phyloP scores from a whole-genome alignment of 2,888 invertebrate genomes.

The Deroplatys truncata region DNA sequence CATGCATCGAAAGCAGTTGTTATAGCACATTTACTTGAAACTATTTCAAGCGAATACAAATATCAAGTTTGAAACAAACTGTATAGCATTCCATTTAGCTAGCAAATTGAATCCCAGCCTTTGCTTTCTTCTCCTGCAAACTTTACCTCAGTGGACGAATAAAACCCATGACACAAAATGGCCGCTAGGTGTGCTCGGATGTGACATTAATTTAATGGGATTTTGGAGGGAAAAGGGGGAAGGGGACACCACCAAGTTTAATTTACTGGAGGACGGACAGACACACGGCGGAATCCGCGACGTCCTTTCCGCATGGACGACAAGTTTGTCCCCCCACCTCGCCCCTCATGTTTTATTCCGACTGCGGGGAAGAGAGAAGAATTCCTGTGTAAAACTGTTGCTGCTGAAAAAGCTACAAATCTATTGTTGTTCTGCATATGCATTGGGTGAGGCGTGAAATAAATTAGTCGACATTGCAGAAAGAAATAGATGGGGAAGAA shows the following conservation, averaged over 20 bases:
- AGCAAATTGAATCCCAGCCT: background rate
- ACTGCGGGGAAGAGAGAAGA: background rate
- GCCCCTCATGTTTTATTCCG: background rate
- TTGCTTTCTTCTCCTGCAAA: background rate
- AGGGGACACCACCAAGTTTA: background rate
- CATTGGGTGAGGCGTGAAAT: background rate
- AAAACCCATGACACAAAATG: conserved; percentile 10
- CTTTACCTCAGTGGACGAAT: background rate
- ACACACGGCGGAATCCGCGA: background rate
- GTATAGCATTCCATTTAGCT: background rate
- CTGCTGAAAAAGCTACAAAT: background rate
- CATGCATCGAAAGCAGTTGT: background rate
- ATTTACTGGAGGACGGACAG: background rate
- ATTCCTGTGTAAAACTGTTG: background rate
- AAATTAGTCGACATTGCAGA: background rate
- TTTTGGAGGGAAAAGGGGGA: background rate
- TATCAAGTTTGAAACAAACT: background rate
- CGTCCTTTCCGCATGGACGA: conserved; percentile 1
- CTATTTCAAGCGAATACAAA: background rate
- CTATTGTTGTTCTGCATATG: background rate
- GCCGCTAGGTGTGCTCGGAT: conserved; percentile 14
- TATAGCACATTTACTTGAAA: background rate
- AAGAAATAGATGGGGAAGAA: background rate
- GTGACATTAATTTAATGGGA: conserved; percentile 17
- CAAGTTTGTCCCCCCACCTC: background rate